These are phyloP conservation scores for Listronotus bonariensis DNA, from an alignment of 1,140 invertebrate genomes.

Conservation along the genomic window DNA sequence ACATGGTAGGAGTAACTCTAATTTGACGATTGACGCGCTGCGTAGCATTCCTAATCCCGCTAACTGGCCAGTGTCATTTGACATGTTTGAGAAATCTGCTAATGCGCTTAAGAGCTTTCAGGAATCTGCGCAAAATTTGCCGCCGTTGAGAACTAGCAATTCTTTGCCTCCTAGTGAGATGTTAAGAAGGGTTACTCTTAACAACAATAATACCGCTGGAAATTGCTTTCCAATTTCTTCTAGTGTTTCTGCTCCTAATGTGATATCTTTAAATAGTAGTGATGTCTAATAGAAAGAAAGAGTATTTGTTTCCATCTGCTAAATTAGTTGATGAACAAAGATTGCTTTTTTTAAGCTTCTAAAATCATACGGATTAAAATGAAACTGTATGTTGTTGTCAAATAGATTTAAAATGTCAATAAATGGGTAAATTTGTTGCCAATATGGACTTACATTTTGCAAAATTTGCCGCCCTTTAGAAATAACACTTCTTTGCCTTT, in stretches of 20 bases:
- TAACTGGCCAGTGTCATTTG: conserved; percentile 5
- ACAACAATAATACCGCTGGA: conserved; percentile 16
- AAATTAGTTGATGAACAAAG: too few relatives aligned
- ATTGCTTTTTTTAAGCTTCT: too few relatives aligned
- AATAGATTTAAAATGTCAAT: too few relatives aligned
- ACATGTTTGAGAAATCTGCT: conserved; percentile 14
- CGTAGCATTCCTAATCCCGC: conserved; percentile 14
- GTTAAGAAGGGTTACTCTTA: conserved; percentile 10
- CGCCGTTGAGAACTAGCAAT: conserved; percentile 2
- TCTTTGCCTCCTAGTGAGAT: conserved; percentile 16
- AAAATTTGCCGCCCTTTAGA: too few relatives aligned
- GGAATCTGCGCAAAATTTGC: background rate
- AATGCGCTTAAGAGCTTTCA: conserved; percentile 7
- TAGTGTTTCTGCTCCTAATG: conserved; percentile 24
- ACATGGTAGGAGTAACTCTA: conserved; percentile 45
- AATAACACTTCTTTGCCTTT: too few relatives aligned
- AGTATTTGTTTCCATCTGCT: too few relatives aligned
- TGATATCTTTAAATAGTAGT: conserved; percentile 5
- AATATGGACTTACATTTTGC: too few relatives aligned
- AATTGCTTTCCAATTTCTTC: conserved; percentile 14
- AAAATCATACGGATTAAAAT: too few relatives aligned
- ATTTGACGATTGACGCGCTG: conserved; percentile 12
- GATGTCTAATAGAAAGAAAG: conserved; percentile 10
- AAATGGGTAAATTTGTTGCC: too few relatives aligned
- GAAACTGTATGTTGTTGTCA: too few relatives aligned